A percentile compares a stretch with the other conserved stretches of the same genome.
These are phyloP conservation scores for Axea sp. DNA, from an alignment of 2,888 invertebrate genomes.

Conservation along the genomic window DNA sequence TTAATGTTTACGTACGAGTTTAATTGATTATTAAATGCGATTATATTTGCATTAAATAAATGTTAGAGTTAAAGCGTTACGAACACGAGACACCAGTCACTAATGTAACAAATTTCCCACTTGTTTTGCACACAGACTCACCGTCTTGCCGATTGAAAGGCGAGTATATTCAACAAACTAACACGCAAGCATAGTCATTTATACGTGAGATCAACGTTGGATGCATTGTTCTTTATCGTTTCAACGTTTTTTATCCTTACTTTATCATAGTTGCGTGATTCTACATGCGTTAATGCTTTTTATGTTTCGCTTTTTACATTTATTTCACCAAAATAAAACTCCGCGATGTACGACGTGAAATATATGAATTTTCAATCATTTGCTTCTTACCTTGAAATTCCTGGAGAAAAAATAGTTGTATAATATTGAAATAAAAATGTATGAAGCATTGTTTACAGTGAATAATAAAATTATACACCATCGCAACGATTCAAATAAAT, in stretches of 20 bases:
- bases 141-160: conserved; percentile 76
- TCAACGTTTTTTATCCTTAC: conserved; percentile 30
- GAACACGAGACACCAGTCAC: conserved; percentile 66
- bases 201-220: conserved; percentile 63
- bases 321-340: conserved; percentile 14
- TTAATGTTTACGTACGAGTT: no score
- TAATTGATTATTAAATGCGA: no score
- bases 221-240: conserved; percentile 54
- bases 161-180: conserved; percentile 75
- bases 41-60: conserved; percentile 12
- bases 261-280: conserved; percentile 47
- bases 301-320: conserved; percentile 35
- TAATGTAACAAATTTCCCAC: conserved; percentile 73
- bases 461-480: no score
- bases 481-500: no score
- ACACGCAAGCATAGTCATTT: conserved; percentile 65
- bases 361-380: conserved; percentile 6
- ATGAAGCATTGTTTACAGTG: no score
- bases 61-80: conserved; percentile 18
- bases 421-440: no score
- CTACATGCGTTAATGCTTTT: conserved; percentile 27
- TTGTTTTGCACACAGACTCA: conserved; percentile 77
- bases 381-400: conserved; percentile 6
- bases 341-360: neutral
- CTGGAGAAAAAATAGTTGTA: no score